Evolutionary conservation across 2,888 invertebrate genomes (phyloP), one percentile per base, ranked within the genome.

Genomic region (Tanytarsus gracilentus): DNA sequence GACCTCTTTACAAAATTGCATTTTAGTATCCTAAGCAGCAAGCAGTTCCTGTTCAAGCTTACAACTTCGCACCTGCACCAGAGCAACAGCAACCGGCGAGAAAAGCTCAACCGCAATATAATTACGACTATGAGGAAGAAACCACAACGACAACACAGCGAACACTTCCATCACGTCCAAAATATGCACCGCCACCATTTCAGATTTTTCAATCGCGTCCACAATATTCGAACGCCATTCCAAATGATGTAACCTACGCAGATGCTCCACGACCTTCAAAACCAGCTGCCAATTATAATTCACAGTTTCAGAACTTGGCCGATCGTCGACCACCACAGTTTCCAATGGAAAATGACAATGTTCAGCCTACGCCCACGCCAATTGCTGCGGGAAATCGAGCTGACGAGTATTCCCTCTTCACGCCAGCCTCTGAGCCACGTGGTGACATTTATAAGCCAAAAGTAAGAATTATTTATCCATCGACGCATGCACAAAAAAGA

Each of bases 81-180:
- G 16, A 30, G 48, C n/a, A 44, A 36, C 16, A 21, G 16, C 9
- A 21, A 33, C 25, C 25, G 29, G 8, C 18, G 23, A 18, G 48
- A 21, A 29, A 40, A 2, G 29, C 58, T 26, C 48, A 11, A 8
- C 23, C 50, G 2, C 50, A 23, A 25, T 71, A 71, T 62, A 72
- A 72, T 26, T 68, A 68, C 52, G 70, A 72, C 50, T 72, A 72
- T 61, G 69, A 70, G 26, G 64, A 63, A 14, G 69, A 70, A 63
- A 36, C 63, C 18, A 61, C 64, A 29, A 11, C 25, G 8, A 25
- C 49, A 48, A 58, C 58, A 21, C 16, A 27, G 27, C 50, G 26
- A 26, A 29, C n/a, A 50, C n/a, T 14, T 25, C 50, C 50, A 27
- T 8, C 29, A n/a, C 26, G 7, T 27, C 21, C 23, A 21, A n/a